Evolutionary conservation across 2,888 invertebrate species (phyloP), one percentile per base, ranked within the genome.

Genomic region (Drosophila kambysellisi): DNA sequence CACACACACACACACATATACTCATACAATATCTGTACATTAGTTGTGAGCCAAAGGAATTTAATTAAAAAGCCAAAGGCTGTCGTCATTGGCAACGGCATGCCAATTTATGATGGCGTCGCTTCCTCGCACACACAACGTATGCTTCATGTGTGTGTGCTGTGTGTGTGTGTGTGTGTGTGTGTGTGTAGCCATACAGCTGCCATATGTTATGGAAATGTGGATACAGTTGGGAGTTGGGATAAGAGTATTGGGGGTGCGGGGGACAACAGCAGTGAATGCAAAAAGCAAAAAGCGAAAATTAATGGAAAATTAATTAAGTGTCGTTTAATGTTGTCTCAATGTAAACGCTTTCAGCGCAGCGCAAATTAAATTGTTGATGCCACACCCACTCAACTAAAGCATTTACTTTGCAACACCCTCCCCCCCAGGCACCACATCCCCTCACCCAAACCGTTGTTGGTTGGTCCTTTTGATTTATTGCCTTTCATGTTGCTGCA

Each of bases 231-330:
- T 46, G 25, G 41, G 9, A 5, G 41, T 7, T 7, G n/a, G 11
- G n/a, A 43, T 25, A 43, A 11, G 54, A 4, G 29, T 12, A n/a
- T 15, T 17, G 48, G n/a, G n/a, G n/a, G n/a, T n/a, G n/a, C n/a
- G n/a, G n/a, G 20, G 8, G 4, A 12, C 4, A 12, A 33, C 8
- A 12, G 3, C 9, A 25, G 41, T 32, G 62, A 29, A 65, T 59
- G 72, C 58, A 61, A 60, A 69, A 37, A 61, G 70, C 37, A 69
- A 70, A 77, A 81, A 74, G 79, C 66, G 70, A 80, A 88, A 82
- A 85, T 85, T 83, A 88, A 85, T 85, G 88, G 88, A 85, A 85
- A 85, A 85, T 85, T 85, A 88, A 85, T 85, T 88, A 85, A 85
- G 84, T 85, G 84, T 75, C 88, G 81, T 74, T 85, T 85, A 88